Evolutionary conservation across 2,888 invertebrate genomes (phyloP).

Genomic region (Pollenia labialis): DNA sequence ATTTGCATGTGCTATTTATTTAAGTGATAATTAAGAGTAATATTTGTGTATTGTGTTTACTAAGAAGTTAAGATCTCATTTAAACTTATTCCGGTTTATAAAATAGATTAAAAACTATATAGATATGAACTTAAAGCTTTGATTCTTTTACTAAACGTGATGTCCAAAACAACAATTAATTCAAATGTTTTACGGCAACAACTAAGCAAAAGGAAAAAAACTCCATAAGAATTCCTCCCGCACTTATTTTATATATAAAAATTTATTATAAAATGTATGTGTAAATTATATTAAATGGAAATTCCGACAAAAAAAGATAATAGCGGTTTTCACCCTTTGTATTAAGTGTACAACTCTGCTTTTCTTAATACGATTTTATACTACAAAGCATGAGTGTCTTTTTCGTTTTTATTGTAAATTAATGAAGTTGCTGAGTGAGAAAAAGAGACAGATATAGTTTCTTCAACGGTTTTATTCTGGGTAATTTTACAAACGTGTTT

Average conservation of each 20-base stretch:
- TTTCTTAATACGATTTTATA: too few species aligned
- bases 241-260: background rate
- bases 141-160: slow-evolving; percentile 14
- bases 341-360: too few species aligned
- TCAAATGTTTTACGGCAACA: background rate
- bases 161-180: background rate
- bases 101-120: too few species aligned
- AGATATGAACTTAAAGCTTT: slow-evolving; percentile 1
- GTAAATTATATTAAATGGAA: slow-evolving; percentile 43
- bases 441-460: too few species aligned
- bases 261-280: slow-evolving; percentile 31
- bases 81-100: background rate
- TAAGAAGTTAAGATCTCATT: background rate
- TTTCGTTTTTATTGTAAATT: too few species aligned
- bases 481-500: too few species aligned
- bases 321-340: too few species aligned
- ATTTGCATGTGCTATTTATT: slow-evolving; percentile 6
- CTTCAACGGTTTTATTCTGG: too few species aligned
- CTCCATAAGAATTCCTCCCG: slow-evolving; percentile 8
- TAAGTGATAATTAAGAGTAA: background rate
- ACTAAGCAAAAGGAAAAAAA: background rate
- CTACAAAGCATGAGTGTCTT: too few species aligned
- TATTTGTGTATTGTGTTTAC: slow-evolving; percentile 13
- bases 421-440: too few species aligned
- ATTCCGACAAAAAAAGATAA: slow-evolving; percentile 8